Base-by-base conservation (phyloP, 2,888 invertebrate genomes). In the Scelioninae gen. 1 region DNA sequence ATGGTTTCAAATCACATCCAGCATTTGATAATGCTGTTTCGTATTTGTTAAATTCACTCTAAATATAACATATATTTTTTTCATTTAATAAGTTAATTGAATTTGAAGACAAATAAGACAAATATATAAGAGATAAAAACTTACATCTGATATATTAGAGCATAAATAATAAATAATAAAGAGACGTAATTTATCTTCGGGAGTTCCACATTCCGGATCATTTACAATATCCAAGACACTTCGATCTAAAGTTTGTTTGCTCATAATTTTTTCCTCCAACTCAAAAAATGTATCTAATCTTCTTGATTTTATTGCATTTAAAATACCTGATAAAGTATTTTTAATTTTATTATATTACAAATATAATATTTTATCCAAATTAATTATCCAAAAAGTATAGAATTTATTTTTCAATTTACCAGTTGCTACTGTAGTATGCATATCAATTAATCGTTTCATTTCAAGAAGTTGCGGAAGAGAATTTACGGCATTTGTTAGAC, bases 351-450 rank as follows among this genome's bases (percentile, higher is more conserved):
- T 23, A 23, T 23, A 23, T 23, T 23, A 4, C 1, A 23, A 23
- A 23, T 2, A 23, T 23, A 23, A 23, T 23, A 23, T 23, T 23
- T 23, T 23, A 23, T 23, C 4, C 23, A 23, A 23, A 23, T 2
- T 23, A 23, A 23, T n/a, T n/a, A 23, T 23, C 1, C 23, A 23
- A 23, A 23, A 23, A 23, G 1, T 23, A 23, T 23, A 2, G 1
- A 4, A 1, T 23, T 1, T 23, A 23, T 23, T 23, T 23, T 23
- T 23, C 4, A 29, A 63, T 38, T 87, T 91, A 95, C 96, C 95
- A 93, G 99, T 99, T 3, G 99, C 99, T 84, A 99, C 96, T 85
- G 98, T 99, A 29, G 98, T 99, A 92, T 99, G 99, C 97, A 99
- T 98, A 91, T 99, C 99, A 87, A 99, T 98, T 11, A 99, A 94